Evolutionary conservation across 2,888 invertebrate genomes (phyloP).

Genomic region (Scrobipalpa atriplicella): DNA sequence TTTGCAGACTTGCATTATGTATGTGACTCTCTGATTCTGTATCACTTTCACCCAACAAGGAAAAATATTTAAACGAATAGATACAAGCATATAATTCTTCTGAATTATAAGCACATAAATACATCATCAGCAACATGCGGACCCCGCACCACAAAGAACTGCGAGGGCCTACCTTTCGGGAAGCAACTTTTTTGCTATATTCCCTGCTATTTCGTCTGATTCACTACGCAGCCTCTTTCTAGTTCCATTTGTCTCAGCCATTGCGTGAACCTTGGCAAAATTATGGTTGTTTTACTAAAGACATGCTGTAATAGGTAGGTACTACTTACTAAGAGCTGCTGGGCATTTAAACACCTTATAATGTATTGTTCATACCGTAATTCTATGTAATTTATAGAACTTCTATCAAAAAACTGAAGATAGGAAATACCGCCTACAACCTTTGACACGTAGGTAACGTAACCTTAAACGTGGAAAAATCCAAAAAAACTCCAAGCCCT

Average conservation of each 20-base stretch:
- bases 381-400: too few species aligned
- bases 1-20: too few species aligned
- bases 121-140: slow-evolving; percentile 32
- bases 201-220: slow-evolving; percentile 58
- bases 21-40: too few species aligned
- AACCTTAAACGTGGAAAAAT: slow-evolving; percentile 1
- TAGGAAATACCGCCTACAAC: background rate
- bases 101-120: background rate
- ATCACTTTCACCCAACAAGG: too few species aligned
- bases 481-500: background rate
- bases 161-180: slow-evolving; percentile 58
- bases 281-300: slow-evolving; percentile 14
- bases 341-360: too few species aligned
- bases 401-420: background rate
- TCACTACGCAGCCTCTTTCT: slow-evolving; percentile 45
- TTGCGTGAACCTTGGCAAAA: slow-evolving; percentile 23
- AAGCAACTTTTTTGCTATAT: slow-evolving; percentile 60
- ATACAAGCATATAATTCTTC: background rate
- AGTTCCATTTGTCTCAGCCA: slow-evolving; percentile 23
- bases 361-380: too few species aligned
- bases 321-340: too few species aligned
- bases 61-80: too few species aligned
- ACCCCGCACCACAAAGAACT: slow-evolving; percentile 35
- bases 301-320: background rate
- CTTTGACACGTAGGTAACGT: slow-evolving; percentile 22